Evolutionary conservation across 2,797 vertebrate genomes (phyloP).

Genomic region (Thripadectes ignobilis): DNA sequence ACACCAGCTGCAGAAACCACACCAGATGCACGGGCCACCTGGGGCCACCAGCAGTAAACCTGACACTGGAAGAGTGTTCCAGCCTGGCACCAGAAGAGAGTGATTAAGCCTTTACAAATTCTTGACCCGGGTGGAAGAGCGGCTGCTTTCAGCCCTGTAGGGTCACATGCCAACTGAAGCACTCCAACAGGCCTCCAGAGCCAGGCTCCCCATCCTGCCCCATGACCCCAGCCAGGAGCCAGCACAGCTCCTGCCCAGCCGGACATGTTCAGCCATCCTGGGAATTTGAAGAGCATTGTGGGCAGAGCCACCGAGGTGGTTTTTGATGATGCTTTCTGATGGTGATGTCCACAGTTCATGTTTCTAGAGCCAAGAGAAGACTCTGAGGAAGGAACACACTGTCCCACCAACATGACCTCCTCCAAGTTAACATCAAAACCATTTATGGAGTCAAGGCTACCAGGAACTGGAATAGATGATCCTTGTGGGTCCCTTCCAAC

Average conservation of each 20-base stretch:
- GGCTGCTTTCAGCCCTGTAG: not conserved
- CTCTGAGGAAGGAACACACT: not conserved
- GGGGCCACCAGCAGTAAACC: not conserved
- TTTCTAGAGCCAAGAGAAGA: not conserved
- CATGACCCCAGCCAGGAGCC: not conserved
- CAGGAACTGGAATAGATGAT: not conserved
- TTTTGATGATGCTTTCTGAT: not conserved
- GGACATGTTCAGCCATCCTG: fast-evolving
- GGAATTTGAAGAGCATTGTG: not conserved
- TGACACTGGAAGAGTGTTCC: not conserved
- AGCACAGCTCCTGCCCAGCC: fast-evolving
- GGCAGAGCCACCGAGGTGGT: not conserved
- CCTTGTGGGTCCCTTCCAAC: not conserved
- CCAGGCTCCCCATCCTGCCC: not conserved
- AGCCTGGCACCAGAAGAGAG: not conserved
- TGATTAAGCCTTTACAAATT: not conserved
- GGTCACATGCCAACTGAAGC: not conserved
- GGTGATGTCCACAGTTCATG: not conserved
- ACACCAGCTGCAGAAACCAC: not conserved
- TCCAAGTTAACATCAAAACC: not conserved
- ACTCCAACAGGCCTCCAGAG: not conserved
- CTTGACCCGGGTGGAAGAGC: not conserved
- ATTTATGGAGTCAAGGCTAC: not conserved
- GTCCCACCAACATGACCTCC: not conserved
- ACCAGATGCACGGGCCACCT: fast-evolving